Conservation (phyloP, 2,888 invertebrate species). For the Petrolisthes cinctipes region DNA sequence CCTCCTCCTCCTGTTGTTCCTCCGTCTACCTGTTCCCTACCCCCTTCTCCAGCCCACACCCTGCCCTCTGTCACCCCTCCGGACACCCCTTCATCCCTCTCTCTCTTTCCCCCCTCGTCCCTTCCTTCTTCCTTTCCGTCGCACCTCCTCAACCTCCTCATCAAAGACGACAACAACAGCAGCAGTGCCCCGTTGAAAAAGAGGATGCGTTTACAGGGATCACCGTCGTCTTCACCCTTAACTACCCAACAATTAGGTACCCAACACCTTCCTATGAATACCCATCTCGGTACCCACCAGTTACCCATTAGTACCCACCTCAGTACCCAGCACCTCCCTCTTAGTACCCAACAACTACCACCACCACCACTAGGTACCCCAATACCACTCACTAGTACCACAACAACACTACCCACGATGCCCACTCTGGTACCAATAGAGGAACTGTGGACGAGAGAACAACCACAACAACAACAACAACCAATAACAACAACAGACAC, state of each 20-base stretch:
- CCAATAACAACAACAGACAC: no score
- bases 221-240: no score
- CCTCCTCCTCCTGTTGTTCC: background rate
- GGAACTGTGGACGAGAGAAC: background rate
- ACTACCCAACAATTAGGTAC: no score
- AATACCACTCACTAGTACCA: background rate
- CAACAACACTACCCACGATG: background rate
- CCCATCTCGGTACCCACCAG: background rate
- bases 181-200: no score
- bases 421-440: background rate
- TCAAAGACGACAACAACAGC: no score
- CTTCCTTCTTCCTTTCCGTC: background rate
- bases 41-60: slow-evolving; percentile 6
- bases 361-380: background rate
- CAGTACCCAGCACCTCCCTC: background rate
- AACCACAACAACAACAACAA: no score
- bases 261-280: no score
- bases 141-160: background rate
- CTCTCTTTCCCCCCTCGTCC: background rate
- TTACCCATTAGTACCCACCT: background rate
- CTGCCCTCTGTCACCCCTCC: background rate
- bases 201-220: no score
- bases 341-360: background rate
- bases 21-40: background rate
- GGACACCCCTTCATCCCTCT: background rate